Conservation (phyloP, 92 coral and sea anemone genomes). For the Phenganax subtilis region DNA sequence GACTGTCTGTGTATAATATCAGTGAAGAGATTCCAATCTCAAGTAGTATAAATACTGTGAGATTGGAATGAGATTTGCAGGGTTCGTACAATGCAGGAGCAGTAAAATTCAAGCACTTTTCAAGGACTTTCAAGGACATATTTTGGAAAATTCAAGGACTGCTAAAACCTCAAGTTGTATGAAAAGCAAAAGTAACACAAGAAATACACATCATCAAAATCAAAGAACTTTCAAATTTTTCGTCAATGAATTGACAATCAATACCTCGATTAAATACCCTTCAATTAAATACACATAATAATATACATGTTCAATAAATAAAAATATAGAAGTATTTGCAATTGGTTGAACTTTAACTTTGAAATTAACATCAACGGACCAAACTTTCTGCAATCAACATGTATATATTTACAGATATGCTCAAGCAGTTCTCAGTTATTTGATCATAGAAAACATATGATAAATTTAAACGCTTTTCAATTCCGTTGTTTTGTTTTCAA, state of each 20-base stretch:
- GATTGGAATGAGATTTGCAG: no score
- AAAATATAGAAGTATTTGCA: neutral
- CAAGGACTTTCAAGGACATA: slow-evolving; percentile 8
- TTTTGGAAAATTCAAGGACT: neutral
- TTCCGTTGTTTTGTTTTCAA: slow-evolving; percentile 22
- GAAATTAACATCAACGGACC: neutral
- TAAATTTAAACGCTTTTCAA: slow-evolving; percentile 19
- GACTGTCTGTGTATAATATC: no score
- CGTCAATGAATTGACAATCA: neutral
- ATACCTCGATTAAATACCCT: neutral
- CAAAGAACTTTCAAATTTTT: neutral
- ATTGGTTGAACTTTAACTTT: slow-evolving; percentile 1
- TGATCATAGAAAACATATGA: neutral
- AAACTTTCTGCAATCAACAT: slow-evolving; percentile 4
- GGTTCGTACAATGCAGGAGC: neutral
- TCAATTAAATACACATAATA: no score
- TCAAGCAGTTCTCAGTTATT: neutral
- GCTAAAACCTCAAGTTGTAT: neutral
- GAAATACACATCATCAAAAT: neutral
- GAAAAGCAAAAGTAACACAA: neutral
- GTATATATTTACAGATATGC: neutral
- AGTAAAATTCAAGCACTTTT: slow-evolving; percentile 13
- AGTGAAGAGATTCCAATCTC: no score
- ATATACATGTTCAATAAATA: no score
- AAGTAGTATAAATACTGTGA: no score